Base-by-base conservation (phyloP, 2,888 invertebrate genomes). In the Notodonta ziczac region DNA sequence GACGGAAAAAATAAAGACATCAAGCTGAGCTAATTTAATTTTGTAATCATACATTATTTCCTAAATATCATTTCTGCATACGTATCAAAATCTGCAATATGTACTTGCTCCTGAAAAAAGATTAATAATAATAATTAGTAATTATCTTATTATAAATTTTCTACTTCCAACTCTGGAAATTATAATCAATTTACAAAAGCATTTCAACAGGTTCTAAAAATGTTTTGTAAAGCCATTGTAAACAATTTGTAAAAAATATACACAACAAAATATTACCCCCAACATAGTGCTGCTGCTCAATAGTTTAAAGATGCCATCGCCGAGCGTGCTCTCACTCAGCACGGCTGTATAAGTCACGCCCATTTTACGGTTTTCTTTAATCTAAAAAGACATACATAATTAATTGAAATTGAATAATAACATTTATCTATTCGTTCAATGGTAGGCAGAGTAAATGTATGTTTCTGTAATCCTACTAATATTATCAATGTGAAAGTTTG, bases 321-420 rank as follows among this genome's bases (percentile, higher is more conserved):
- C 94, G 8, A 97, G 90, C 13, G 97, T 96, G 16, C 91, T 90
- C 63, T 96, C 95, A 79, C 95, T 94, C 16, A 98, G 86, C n/a
- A 96, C 89, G 58, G 97, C 93, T 46, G 95, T 95, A 80, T 96
- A 98, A 8, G 97, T 96, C 9, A 97, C 94, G 2, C 97, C 97
- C 81, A 94, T 90, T 66, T 83, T 84, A 70, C 94, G 70, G 76
- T 87, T 91, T 72, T 89, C 85, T 68, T 77, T 82, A 42, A 93
- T 76, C 91, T 93, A 80, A 7, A 81, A 78, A 62, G 16, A 16
- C 16, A 50, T 13, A 10, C 13, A 46, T 4, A 12, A 10, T 39
- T 40, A 40, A 44, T 44, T 1, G 24, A 24, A 24, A 24, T 24
- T 24, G 24, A 24, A 24, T 24, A 24, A 24, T 24, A 24, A 24